phyloP scores from a whole-genome alignment of 2,888 invertebrate genomes.

The Torymus aiolomorphi region DNA sequence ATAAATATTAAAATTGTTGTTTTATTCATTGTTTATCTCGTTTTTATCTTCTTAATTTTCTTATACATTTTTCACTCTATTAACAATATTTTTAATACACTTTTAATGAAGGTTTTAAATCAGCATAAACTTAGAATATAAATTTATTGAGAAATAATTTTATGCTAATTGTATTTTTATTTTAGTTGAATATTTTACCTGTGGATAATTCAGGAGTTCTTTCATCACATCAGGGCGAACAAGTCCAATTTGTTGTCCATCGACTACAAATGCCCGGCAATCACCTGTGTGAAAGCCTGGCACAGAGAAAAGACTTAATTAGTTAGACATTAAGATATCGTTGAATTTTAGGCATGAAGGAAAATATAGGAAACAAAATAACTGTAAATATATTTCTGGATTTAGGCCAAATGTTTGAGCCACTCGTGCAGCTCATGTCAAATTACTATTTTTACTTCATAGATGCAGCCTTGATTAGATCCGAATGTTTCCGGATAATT shows the following conservation, averaged over 20 bases:
- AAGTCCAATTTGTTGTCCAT: constrained; percentile 92
- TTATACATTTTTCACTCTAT: too few relatives aligned
- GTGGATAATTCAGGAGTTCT: constrained; percentile 87
- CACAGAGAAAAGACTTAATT: constrained; percentile 63
- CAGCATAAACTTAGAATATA: too few relatives aligned
- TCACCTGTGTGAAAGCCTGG: constrained; percentile 86
- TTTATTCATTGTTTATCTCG: not conserved
- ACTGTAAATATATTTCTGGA: constrained; percentile 57
- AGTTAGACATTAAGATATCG: constrained; percentile 24
- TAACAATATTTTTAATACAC: too few relatives aligned
- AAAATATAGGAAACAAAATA: constrained; percentile 35
- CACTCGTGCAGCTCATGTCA: constrained; percentile 42
- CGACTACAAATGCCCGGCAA: constrained; percentile 91
- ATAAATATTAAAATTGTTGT: constrained; percentile 54
- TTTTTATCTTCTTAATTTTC: too few relatives aligned
- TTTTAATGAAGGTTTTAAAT: too few relatives aligned
- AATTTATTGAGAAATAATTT: too few relatives aligned
- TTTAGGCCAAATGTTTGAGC: constrained; percentile 58
- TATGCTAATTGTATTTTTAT: too few relatives aligned
- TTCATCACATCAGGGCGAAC: constrained; percentile 90
- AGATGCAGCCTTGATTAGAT: constrained; percentile 55
- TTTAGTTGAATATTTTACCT: constrained; percentile 77
- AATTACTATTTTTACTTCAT: constrained; percentile 61
- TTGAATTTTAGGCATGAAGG: constrained; percentile 48
- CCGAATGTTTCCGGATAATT: constrained; percentile 34